Conservation (phyloP, 2,113 vertebrate species). For the Nasalis larvatus region DNA sequence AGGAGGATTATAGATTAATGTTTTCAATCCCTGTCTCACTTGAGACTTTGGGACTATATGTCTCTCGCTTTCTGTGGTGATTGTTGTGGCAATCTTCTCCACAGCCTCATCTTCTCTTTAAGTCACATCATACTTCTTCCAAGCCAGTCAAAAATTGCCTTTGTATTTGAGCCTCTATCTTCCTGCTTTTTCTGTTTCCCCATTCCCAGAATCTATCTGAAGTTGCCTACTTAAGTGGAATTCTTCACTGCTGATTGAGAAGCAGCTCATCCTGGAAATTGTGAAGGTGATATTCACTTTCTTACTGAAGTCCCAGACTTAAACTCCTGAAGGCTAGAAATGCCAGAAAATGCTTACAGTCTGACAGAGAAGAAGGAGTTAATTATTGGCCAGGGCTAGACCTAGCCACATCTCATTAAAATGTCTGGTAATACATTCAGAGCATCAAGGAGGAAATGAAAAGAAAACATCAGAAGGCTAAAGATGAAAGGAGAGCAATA, state of each 20-base stretch:
- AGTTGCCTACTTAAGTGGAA: conserved; percentile 49
- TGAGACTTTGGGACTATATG: neutral
- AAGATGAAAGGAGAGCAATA: conserved; percentile 71
- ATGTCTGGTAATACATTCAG: conserved; percentile 24
- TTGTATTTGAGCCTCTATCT: conserved; percentile 33
- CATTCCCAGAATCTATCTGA: neutral
- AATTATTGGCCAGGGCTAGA: neutral
- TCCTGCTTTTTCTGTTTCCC: neutral
- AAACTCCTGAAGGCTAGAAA: neutral
- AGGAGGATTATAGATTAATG: conserved; percentile 2
- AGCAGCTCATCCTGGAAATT: conserved; percentile 1
- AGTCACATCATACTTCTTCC: conserved; percentile 24
- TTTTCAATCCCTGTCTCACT: conserved; percentile 12
- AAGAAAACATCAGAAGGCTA: conserved; percentile 72
- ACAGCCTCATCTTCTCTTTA: neutral
- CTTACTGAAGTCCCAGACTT: neutral
- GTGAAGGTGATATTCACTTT: neutral
- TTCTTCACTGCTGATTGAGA: conserved; percentile 48
- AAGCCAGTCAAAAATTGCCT: conserved; percentile 14
- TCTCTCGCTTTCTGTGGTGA: neutral
- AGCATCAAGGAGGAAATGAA: conserved; percentile 65
- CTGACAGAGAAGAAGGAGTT: conserved; percentile 45
- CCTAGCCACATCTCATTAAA: conserved; percentile 62
- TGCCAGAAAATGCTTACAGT: neutral
- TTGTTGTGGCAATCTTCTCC: neutral